Evolutionary conservation across 2,888 invertebrate genomes (phyloP).

Genomic region (Spisula solida): DNA sequence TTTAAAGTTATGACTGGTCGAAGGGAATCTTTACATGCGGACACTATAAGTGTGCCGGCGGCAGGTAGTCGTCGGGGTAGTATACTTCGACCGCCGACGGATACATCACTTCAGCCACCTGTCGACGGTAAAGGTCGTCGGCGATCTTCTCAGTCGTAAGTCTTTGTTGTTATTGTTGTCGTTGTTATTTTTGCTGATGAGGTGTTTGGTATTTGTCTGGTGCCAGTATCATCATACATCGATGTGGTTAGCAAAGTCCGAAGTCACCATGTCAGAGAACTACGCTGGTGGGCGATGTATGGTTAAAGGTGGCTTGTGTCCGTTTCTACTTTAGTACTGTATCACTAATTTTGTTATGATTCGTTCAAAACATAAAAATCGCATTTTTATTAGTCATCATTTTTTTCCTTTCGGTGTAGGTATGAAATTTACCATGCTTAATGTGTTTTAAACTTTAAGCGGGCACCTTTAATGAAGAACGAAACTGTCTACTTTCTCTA

Average conservation of each 20-base stretch:
- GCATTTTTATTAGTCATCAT: too few relatives aligned
- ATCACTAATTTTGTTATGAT: too few relatives aligned
- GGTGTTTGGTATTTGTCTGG: background rate
- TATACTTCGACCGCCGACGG: slow-evolving; percentile 56
- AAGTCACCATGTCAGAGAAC: background rate
- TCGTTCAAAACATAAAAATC: too few relatives aligned
- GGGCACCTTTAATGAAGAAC: too few relatives aligned
- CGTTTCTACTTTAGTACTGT: too few relatives aligned
- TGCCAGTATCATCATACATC: background rate
- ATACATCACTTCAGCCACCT: slow-evolving; percentile 47
- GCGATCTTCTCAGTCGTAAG: slow-evolving; percentile 64
- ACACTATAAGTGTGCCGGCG: slow-evolving; percentile 49
- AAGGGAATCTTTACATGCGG: slow-evolving; percentile 51
- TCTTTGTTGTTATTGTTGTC: background rate
- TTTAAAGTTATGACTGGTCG: slow-evolving; percentile 22
- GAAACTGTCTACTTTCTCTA: too few relatives aligned
- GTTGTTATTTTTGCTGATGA: background rate
- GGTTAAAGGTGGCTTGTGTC: background rate
- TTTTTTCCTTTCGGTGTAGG: too few relatives aligned
- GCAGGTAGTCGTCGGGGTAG: slow-evolving; percentile 63
- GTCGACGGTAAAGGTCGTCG: slow-evolving; percentile 46
- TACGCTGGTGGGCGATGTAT: background rate
- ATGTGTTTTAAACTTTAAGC: too few relatives aligned
- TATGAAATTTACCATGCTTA: too few relatives aligned
- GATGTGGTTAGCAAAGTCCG: background rate